These are phyloP conservation scores for Lampropteryx suffumata DNA, from an alignment of 2,888 invertebrate species.

Conservation along the genomic window DNA sequence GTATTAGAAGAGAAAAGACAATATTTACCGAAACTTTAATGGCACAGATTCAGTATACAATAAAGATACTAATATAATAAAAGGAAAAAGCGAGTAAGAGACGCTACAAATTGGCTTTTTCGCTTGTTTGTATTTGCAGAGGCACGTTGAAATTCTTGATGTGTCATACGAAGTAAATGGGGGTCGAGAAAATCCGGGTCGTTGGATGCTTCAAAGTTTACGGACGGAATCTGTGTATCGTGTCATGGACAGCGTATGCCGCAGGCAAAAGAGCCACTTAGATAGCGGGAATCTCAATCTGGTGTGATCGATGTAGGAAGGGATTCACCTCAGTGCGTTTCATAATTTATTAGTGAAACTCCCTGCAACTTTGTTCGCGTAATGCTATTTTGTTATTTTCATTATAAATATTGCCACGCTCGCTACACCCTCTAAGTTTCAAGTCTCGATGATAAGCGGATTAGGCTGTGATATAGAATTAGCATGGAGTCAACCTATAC, in stretches of 20 bases:
- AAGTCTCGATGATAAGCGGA: no score
- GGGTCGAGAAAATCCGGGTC: slow-evolving; percentile 60
- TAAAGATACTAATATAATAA: slow-evolving; percentile 6
- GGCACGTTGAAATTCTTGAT: slow-evolving; percentile 60
- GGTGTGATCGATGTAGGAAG: no score
- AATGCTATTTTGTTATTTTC: no score
- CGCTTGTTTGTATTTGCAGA: slow-evolving; percentile 64
- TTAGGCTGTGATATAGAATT: no score
- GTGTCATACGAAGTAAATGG: slow-evolving; percentile 66
- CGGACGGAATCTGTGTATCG: slow-evolving; percentile 43
- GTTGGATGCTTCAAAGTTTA: slow-evolving; percentile 63
- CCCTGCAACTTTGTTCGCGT: no score
- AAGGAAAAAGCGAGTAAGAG: neutral
- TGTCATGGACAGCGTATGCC: slow-evolving; percentile 34
- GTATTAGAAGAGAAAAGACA: no score
- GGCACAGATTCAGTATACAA: slow-evolving; percentile 5
- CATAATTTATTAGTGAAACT: neutral
- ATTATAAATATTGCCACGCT: no score
- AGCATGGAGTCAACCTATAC: no score
- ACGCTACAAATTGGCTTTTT: slow-evolving; percentile 4
- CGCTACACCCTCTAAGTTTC: no score
- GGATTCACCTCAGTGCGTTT: neutral
- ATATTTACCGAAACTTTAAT: no score
- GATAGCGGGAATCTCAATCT: neutral
- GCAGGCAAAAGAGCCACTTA: slow-evolving; percentile 8